A percentile compares a stretch with the other conserved stretches of the same genome.
Conservation (phyloP, 2,797 vertebrate genomes). For the Luscinia megarhynchos region DNA sequence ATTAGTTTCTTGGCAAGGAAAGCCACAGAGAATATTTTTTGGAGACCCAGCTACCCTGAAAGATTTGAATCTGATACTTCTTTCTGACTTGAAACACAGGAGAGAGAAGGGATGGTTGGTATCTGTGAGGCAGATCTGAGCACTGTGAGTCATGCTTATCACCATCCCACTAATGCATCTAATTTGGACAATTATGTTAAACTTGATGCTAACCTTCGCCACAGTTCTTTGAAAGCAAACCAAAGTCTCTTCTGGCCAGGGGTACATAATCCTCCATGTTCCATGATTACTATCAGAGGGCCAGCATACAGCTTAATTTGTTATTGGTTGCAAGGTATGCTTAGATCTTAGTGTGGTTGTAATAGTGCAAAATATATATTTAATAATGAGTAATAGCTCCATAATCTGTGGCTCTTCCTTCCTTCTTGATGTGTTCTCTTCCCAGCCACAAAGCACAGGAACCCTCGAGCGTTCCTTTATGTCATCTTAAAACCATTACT, state of each 20-base stretch:
- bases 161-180: background rate
- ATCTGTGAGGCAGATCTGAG: background rate
- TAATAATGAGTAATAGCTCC: slow-evolving; percentile 18
- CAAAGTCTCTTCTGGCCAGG: background rate
- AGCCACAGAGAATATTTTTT: background rate
- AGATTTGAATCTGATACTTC: background rate
- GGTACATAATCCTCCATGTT: background rate
- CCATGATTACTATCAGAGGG: background rate
- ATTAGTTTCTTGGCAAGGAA: background rate
- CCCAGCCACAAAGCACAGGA: background rate
- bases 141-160: background rate
- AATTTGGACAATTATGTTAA: slow-evolving; percentile 23
- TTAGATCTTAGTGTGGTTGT: background rate
- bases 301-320: background rate
- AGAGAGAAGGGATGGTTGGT: background rate
- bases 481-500: background rate
- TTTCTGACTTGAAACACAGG: background rate
- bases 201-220: slow-evolving; percentile 5
- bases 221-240: slow-evolving; percentile 15
- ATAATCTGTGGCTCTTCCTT: background rate
- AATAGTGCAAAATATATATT: slow-evolving; percentile 16
- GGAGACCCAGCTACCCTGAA: background rate
- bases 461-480: background rate
- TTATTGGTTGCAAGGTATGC: background rate
- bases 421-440: slow-evolving; percentile 4